These are phyloP conservation scores for Thamnophis sirtalis DNA, from an alignment of 2,113 vertebrate genomes.

Conservation along the genomic window DNA sequence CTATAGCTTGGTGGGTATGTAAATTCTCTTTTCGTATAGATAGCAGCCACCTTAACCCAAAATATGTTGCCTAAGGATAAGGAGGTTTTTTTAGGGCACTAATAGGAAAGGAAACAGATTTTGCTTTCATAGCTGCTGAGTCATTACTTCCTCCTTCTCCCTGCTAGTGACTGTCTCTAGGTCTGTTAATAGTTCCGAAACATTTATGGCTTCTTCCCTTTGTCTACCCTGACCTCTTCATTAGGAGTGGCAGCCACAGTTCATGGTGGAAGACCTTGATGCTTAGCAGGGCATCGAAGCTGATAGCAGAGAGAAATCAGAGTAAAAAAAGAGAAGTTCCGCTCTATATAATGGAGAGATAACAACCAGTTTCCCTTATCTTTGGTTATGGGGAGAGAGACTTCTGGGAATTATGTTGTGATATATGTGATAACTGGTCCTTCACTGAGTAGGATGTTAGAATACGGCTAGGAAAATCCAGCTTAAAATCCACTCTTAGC, in stretches of 20 bases:
- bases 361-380: not conserved
- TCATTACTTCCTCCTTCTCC: not conserved
- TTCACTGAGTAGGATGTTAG: not conserved
- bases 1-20: not conserved
- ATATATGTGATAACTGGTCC: not conserved
- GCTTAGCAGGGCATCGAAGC: not conserved
- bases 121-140: not conserved
- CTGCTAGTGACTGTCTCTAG: slow-evolving; percentile 2
- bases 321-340: not conserved
- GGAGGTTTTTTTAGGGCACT: not conserved
- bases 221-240: not conserved
- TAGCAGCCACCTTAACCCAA: not conserved
- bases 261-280: not conserved
- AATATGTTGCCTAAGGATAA: not conserved
- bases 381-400: not conserved
- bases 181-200: slow-evolving; percentile 4
- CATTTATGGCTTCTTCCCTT: not conserved
- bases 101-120: not conserved
- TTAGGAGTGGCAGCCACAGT: not conserved
- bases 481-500: not conserved
- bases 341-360: not conserved
- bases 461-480: not conserved
- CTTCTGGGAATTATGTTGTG: not conserved
- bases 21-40: not conserved
- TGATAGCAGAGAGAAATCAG: not conserved